phyloP scores from a whole-genome alignment of 2,113 vertebrate genomes.

The Ovis aries region ARS-UI_Ramb_v3.0 NC_056058.1:75145501-75146000 shows the following conservation, averaged over 20 bases:
- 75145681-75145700: background rate
- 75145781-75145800: constrained; percentile 51
- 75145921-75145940: no score
- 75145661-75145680: background rate
- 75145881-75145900: no score
- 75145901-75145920: no score
- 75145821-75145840: no score
- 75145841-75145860: no score
- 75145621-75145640: background rate
- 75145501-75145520: background rate
- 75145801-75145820: constrained; percentile 37
- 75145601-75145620: rapidly evolving
- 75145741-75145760: background rate
- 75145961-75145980: no score
- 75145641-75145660: background rate
- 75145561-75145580: background rate
- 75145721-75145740: background rate
- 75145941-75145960: no score
- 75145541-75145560: background rate
- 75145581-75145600: background rate
- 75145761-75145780: background rate
- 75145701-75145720: background rate
- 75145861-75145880: no score
- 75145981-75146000: no score
- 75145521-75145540: background rate